Percentiles rank a stretch among this genome's conserved stretches.
Conservation (phyloP, 2,888 invertebrate genomes). For the Campaea margaritaria region DNA sequence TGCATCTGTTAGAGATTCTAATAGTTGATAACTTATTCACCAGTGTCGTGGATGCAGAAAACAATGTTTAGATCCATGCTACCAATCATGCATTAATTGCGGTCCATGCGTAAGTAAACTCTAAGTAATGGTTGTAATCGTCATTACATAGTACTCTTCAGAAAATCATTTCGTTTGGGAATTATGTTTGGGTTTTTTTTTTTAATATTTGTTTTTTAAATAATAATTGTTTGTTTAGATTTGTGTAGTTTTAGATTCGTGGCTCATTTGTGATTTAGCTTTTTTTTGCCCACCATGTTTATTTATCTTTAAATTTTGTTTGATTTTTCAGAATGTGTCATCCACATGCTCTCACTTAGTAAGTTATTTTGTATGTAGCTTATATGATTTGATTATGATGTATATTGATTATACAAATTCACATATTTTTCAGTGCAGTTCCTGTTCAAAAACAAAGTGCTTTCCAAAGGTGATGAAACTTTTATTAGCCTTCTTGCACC, state of each 20-base stretch:
- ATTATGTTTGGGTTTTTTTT: too few relatives aligned
- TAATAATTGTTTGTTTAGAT: too few relatives aligned
- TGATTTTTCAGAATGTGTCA: too few relatives aligned
- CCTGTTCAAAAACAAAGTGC: not conserved
- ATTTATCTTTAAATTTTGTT: too few relatives aligned
- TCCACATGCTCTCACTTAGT: too few relatives aligned
- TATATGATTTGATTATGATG: not conserved
- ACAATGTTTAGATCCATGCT: conserved; percentile 48
- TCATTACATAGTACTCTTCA: too few relatives aligned
- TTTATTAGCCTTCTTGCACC: too few relatives aligned
- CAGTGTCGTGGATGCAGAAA: conserved; percentile 62
- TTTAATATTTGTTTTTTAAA: too few relatives aligned
- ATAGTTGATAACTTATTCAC: conserved; percentile 21
- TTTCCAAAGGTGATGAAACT: not conserved
- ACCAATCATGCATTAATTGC: conserved; percentile 42
- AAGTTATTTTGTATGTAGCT: not conserved
- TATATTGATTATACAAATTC: not conserved
- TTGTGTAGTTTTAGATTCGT: too few relatives aligned
- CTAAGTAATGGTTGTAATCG: not conserved
- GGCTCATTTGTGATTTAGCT: too few relatives aligned
- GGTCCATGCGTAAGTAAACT: conserved; percentile 35
- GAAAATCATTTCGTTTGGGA: too few relatives aligned
- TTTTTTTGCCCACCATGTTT: too few relatives aligned
- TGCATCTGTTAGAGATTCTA: not conserved
- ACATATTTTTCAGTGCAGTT: not conserved